Evolutionary conservation across 1,140 invertebrate species (phyloP), one percentile per base, ranked within the genome.

Genomic region (Campoletis sonorensis): DNA sequence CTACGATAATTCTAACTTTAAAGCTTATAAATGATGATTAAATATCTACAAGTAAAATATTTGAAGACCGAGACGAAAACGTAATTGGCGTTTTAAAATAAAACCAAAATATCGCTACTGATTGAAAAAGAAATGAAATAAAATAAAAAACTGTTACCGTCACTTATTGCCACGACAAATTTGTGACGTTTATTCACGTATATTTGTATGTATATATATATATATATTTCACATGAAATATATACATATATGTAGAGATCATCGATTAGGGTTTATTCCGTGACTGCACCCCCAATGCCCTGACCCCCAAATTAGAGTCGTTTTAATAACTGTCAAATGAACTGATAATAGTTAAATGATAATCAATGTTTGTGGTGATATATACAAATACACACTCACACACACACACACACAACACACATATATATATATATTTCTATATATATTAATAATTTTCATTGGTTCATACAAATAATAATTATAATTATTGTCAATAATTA

Each of bases 191-290:
- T 37, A 37, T 10, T 4, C 10, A 37, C 10, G 10, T 37, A 37
- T 10, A 10, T 37, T 37, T 45, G 51, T 45, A 21, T 40, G 51
- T 51, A 75, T 51, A 58, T 76, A 76, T 76, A 76, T 76, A 58
- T 49, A 54, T 45, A 45, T 45, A 45, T 45, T 45, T 4, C 40
- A 45, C 2, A 13, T 10, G 40, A 45, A 45, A 45, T 45, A 13
- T 45, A 45, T 45, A 11, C 40, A 45, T 45, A 45, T 45, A 45
- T 45, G 13, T 13, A 45, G 1, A 11, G 11, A 45, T 45, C 1
- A 45, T 49, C 78, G 78, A 79, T 79, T 79, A 67, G 70, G 78
- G 26, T 79, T 58, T 58, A 79, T 71, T 79, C 26, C 40, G 79
- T 80, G 70, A 80, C 79, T 79, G 40, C 67, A 58, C n/a, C 58